Evolutionary conservation across 2,113 vertebrate species (phyloP), one percentile per base, ranked within the genome.

Genomic region (Micronycteris hirsuta): DNA sequence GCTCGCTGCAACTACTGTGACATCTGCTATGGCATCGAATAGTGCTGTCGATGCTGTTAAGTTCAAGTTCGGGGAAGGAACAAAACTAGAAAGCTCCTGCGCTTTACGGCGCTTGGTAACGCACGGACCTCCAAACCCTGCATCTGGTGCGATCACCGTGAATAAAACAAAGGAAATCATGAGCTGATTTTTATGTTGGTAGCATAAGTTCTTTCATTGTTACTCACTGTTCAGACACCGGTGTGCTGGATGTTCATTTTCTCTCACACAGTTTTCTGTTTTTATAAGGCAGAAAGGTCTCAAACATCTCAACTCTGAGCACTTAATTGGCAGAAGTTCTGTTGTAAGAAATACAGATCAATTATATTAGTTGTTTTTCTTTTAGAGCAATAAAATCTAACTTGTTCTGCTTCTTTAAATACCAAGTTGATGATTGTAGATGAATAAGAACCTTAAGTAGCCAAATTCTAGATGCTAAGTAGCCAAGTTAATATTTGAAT

Each of bases 81-180:
- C 52, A 86, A 83, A 83, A 33, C 89, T 65, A 54, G 80, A 84
- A 76, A 85, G 68, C 54, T 52, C 88, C 89, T 86, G 58, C 49
- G 86, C 22, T 74, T 81, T 61, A 85, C 43, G 47, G 12, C 41
- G 76, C 95, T 97, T 93, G 63, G 92, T 89, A 96, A n/a, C 92
- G 86, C 45, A 0, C 77, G 94, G 65, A 96, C 89, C 97, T 47
- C 83, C 94, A 91, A 8, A 33, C 77, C 84, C 93, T 41, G 52
- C 88, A 84, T 92, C 78, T 85, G 95, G 93, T 86, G 65, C 33
- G 96, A 49, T 95, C 96, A 93, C 93, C 85, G 15, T 97, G 94
- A 97, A 97, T 97, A 91, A 85, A 92, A 77, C 97, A 97, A 95
- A 95, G 84, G 85, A 85, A 96, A 58, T 94, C 96, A 74, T 74